A percentile compares a stretch with the other conserved stretches of the same genome.
Evolutionary conservation across 2,113 vertebrate species (phyloP).

Genomic region (Dicerorhinus sumatrensis): DNA sequence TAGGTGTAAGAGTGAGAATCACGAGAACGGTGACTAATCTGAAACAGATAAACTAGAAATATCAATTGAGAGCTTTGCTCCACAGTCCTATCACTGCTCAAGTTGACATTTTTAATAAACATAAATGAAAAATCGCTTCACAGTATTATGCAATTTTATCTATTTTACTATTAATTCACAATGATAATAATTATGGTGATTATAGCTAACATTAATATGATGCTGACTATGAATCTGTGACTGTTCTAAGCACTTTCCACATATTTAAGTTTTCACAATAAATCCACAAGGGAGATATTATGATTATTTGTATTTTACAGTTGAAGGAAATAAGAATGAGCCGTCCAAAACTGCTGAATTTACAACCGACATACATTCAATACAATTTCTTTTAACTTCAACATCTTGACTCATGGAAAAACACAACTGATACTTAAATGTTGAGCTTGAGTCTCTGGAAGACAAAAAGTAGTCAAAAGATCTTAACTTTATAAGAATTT

Average conservation of each 20-base stretch:
- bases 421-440: neutral
- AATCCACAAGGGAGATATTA: neutral
- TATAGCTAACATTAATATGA: neutral
- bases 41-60: neutral
- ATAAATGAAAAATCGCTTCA: neutral
- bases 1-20: neutral
- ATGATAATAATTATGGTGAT: neutral
- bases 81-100: neutral
- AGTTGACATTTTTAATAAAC: neutral
- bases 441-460: neutral
- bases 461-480: neutral
- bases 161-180: neutral
- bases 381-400: neutral
- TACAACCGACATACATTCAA: neutral
- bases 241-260: neutral
- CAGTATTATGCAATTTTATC: neutral
- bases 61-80: neutral
- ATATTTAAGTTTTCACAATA: neutral
- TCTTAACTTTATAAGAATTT: neutral
- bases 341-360: neutral
- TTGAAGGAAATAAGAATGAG: neutral
- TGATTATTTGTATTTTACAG: neutral
- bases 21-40: neutral
- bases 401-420: neutral
- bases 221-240: neutral